A percentile compares a stretch with the other conserved stretches of the same genome.
Conservation (phyloP, 2,888 invertebrate species). For the Cistogaster globosa region DNA sequence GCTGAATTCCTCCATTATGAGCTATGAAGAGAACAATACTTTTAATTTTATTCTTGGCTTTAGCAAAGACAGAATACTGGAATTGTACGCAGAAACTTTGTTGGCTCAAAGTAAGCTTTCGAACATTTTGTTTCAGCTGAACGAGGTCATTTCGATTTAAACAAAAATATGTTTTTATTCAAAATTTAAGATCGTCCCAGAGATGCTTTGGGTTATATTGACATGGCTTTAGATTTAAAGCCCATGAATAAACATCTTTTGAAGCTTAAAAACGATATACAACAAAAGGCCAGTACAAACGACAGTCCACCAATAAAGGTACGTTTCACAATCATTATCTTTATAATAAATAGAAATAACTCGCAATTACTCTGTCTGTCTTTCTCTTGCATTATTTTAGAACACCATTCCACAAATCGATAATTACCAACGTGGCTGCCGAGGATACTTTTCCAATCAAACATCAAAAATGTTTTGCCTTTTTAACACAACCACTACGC, state of each 20-base stretch:
- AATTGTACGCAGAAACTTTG: slow-evolving; percentile 76
- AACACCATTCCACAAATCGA: not conserved
- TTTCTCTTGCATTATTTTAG: slow-evolving; percentile 15
- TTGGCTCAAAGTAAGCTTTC: slow-evolving; percentile 75
- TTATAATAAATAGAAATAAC: not conserved
- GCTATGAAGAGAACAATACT: slow-evolving; percentile 44
- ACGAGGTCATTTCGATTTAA: too few species aligned
- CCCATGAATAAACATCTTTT: slow-evolving; percentile 73
- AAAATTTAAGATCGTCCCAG: slow-evolving; percentile 58
- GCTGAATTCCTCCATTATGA: slow-evolving; percentile 74
- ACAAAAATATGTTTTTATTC: too few species aligned
- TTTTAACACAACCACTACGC: slow-evolving; percentile 77
- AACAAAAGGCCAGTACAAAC: slow-evolving; percentile 56
- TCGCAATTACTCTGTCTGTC: too few species aligned
- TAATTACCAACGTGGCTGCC: slow-evolving; percentile 76
- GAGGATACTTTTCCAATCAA: slow-evolving; percentile 73
- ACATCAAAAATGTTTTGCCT: slow-evolving; percentile 74
- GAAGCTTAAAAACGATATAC: slow-evolving; percentile 73
- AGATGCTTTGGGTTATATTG: slow-evolving; percentile 74
- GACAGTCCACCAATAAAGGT: slow-evolving; percentile 55
- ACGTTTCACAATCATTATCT: not conserved
- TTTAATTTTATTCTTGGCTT: slow-evolving; percentile 55
- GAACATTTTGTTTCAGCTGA: too few species aligned
- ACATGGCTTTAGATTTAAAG: slow-evolving; percentile 69
- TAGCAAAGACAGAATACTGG: slow-evolving; percentile 70